Base-by-base conservation (phyloP, 2,888 invertebrate genomes). In the Heterodera filipjevi region DNA sequence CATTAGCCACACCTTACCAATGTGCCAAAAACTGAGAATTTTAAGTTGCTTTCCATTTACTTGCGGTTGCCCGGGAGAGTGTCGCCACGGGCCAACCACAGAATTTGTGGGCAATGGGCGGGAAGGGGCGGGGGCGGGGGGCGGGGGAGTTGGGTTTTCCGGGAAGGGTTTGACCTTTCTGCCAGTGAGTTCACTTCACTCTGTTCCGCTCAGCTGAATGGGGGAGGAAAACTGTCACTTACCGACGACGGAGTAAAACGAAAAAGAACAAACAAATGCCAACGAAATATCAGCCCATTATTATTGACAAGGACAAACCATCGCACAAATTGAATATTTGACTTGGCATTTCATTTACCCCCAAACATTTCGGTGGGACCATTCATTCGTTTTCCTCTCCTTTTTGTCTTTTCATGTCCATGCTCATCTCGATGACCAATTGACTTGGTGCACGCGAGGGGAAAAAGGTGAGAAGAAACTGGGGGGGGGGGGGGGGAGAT, bases 61-160 rank as follows among this genome's bases (percentile, higher is more conserved):
- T 59, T 59, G 59, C 27, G 59, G 59, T 59, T 59, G 59, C 59
- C 59, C 59, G 59, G 59, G 59, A n/a, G 59, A 59, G 22, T 59
- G 59, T 59, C 59, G 59, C n/a, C 59, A 6, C 12, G n/a, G 59
- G n/a, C 59, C 59, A 19, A 19, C 59, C n/a, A n/a, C 59, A n/a
- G 22, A 59, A 27, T 59, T 59, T 59, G n/a, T 19, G 59, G 59
- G 59, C 8, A 5, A 5, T 22, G n/a, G 59, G 59, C n/a, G n/a
- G n/a, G n/a, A n/a, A n/a, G n/a, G n/a, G n/a, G n/a, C n/a, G n/a
- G n/a, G n/a, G n/a, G n/a, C n/a, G n/a, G n/a, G n/a, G n/a, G n/a
- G n/a, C n/a, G n/a, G n/a, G n/a, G n/a, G n/a, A n/a, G n/a, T n/a
- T 59, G 3, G n/a, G 59, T n/a, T 59, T 59, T 3, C 27, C 59